Evolutionary conservation across 2,797 vertebrate species (phyloP), one percentile per base, ranked within the genome.

Genomic region (Sebastes itinus): DNA sequence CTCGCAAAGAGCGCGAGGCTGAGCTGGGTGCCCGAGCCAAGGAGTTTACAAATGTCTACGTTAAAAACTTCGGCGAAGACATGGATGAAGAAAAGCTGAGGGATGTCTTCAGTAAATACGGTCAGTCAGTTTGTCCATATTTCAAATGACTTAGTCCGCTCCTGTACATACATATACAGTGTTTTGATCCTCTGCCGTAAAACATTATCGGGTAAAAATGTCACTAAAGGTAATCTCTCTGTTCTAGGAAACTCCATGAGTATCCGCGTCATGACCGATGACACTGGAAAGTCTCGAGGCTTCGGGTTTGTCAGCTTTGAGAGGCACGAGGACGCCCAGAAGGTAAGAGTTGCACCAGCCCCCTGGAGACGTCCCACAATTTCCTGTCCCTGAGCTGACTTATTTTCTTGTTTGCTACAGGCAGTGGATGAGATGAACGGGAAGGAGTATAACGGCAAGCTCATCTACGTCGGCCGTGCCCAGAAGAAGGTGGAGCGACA

Each of bases 391-490:
- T 8, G 7, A 28, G 23, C 25, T 61, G 22, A 74, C 6, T 4
- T 1, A 0, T 5, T 77, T 68, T 77, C 22, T 6, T 46, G 25
- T 38, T 71, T 25, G 2, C 69, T 42, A 12, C 78, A 99, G 98
- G 98, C 98, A 30, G 98, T 99, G 75, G 98, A 99, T 88, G 98
- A 99, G 86, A 99, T 99, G 98, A 99, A 99, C 38, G 98, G 98
- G 25, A 99, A 98, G 79, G 98, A 99, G 90, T 84, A 98, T 73
- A 99, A 98, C 30, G 97, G 98, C 70, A 99, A 98, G 89, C 96
- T 97, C 86, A 97, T 99, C 85, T 99, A 98, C 0, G 98, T 99
- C 64, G 98, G 98, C 35, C 97, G 98, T 11, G 98, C 98, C 81
- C 98, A 99, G 96, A 99, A 99, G 95, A 99, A 99, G 85, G 96